These are phyloP conservation scores for Eupithecia tripunctaria DNA, from an alignment of 2,888 invertebrate species.

Conservation along the genomic window DNA sequence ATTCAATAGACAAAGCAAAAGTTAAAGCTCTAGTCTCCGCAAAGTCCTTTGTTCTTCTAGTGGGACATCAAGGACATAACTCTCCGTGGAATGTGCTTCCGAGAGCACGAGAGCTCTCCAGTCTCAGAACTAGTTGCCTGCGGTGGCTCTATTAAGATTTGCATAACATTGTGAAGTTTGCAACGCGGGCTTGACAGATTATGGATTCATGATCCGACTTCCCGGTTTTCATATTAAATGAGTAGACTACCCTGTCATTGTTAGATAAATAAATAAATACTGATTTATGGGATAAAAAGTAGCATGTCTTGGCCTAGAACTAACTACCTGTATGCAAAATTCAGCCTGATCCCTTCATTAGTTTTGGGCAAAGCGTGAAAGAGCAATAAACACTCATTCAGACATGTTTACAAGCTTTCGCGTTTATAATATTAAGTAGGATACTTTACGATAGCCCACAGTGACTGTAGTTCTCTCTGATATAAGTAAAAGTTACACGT, in stretches of 20 bases:
- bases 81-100: not conserved
- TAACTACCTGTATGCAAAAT: too few relatives aligned
- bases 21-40: constrained; percentile 1
- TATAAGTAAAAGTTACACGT: not conserved
- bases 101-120: constrained; percentile 3
- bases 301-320: too few relatives aligned
- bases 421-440: too few relatives aligned
- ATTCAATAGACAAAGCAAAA: constrained; percentile 8
- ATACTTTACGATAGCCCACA: not conserved
- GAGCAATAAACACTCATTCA: too few relatives aligned
- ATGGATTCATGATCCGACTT: constrained; percentile 20
- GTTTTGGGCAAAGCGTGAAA: too few relatives aligned
- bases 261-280: too few relatives aligned
- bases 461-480: not conserved
- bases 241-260: not conserved
- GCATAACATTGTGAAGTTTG: constrained; percentile 14
- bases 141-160: constrained; percentile 17
- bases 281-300: too few relatives aligned
- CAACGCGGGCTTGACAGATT: constrained; percentile 15
- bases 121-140: constrained; percentile 3
- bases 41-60: constrained; percentile 8
- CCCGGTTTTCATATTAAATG: not conserved
- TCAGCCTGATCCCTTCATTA: too few relatives aligned
- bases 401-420: too few relatives aligned
- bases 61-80: constrained; percentile 9